These are phyloP conservation scores for Drosophila triauraria DNA, from an alignment of 1,140 invertebrate species.

Conservation along the genomic window DNA sequence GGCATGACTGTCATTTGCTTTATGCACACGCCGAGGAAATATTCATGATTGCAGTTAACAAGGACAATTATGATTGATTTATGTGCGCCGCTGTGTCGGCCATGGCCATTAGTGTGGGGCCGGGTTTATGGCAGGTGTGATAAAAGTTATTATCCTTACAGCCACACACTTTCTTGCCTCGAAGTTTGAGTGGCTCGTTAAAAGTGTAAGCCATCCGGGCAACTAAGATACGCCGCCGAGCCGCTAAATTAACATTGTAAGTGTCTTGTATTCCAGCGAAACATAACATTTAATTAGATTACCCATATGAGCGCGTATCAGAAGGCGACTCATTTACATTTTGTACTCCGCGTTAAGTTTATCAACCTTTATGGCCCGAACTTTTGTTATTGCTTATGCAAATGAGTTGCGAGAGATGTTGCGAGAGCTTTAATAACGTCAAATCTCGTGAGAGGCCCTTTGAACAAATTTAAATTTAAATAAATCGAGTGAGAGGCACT, in stretches of 20 bases:
- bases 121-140: conserved; percentile 68
- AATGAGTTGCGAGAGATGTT: conserved; percentile 27
- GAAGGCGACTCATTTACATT: conserved; percentile 63
- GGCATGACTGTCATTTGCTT: conserved; percentile 81
- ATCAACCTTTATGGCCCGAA: conserved; percentile 71
- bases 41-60: conserved; percentile 83
- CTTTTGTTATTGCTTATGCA: conserved; percentile 69
- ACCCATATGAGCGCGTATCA: conserved; percentile 55
- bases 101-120: conserved; percentile 32
- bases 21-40: conserved; percentile 71
- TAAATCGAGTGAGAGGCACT: conserved; percentile 4
- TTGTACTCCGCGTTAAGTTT: conserved; percentile 52
- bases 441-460: background rate
- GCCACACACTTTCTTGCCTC: conserved; percentile 19
- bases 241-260: conserved; percentile 54
- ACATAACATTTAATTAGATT: conserved; percentile 80
- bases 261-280: conserved; percentile 49
- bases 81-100: conserved; percentile 47
- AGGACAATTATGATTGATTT: conserved; percentile 83
- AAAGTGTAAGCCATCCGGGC: conserved; percentile 45
- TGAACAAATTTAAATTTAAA: conserved; percentile 3
- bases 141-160: conserved; percentile 63
- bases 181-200: conserved; percentile 72
- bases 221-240: conserved; percentile 42
- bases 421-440: conserved; percentile 2